A percentile compares a stretch with the other conserved stretches of the same genome.
phyloP scores from a whole-genome alignment of 2,797 vertebrate species.

The Limnodromus scolopaceus region DNA sequence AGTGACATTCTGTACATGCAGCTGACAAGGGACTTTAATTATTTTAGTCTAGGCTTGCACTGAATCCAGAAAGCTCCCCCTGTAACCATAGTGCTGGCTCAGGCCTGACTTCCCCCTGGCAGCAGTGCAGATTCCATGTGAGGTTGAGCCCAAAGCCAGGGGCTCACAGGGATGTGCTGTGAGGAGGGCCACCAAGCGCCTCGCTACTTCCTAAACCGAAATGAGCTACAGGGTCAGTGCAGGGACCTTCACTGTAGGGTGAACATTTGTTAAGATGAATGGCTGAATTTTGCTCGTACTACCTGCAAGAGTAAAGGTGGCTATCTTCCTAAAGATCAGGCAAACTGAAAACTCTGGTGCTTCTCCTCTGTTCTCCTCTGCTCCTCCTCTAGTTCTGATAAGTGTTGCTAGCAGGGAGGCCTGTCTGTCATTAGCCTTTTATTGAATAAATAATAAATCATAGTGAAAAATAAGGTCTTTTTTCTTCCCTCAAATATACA shows the following conservation, averaged over 20 bases:
- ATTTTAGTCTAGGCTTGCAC: background rate
- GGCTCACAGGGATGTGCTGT: background rate
- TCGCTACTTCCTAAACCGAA: background rate
- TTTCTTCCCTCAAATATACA: background rate
- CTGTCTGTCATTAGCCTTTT: background rate
- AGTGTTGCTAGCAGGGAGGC: background rate
- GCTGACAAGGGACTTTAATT: background rate
- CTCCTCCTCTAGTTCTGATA: background rate
- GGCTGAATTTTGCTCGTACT: background rate
- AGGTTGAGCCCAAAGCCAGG: background rate
- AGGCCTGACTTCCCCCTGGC: background rate
- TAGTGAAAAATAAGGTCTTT: slow-evolving; percentile 2
- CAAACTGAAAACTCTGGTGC: background rate
- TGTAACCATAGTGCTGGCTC: background rate
- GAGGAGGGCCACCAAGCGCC: accelerated
- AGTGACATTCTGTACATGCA: background rate
- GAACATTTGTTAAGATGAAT: too few relatives aligned
- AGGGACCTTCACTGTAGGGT: background rate
- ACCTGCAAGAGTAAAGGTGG: background rate
- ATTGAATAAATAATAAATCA: background rate
- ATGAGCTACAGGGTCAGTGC: background rate
- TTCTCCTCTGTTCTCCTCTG: background rate
- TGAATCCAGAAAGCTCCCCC: background rate
- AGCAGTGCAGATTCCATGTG: accelerated
- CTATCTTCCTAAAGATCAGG: background rate